Evolutionary conservation across 2,113 vertebrate genomes (phyloP), one percentile per base, ranked within the genome.

Genomic region (Caranx ignobilis): DNA sequence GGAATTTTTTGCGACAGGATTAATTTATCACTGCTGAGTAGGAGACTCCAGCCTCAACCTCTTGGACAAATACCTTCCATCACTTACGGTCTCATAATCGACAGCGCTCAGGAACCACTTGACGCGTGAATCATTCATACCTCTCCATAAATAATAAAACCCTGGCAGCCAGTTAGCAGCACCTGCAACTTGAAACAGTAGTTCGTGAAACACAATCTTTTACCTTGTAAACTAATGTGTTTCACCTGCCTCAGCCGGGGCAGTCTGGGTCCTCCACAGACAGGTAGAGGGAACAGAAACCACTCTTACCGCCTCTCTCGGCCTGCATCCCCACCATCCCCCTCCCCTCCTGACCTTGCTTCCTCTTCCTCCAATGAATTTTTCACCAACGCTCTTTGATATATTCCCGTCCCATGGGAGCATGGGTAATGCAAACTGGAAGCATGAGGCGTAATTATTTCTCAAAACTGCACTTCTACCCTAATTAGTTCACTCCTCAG

Each of bases 131-230:
- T 94, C 92, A 91, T 94, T 95, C 84, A 94, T 93, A 65, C 72
- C 8, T n/a, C 35, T 65, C 67, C 74, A 94, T 95, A 78, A 95
- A 95, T 94, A 94, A 94, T 95, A 86, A 83, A 95, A 77, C 18
- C 71, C 76, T 77, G 86, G 89, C 86, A 84, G 83, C 72, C 87
- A 50, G 86, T 86, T 79, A 82, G 89, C 88, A 71, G 85, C 89
- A 85, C 85, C 87, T 94, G 94, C 89, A 91, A 91, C 84, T 80
- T 83, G 92, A 92, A 92, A 89, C 93, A 87, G 86, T 76, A 79
- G 82, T 85, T 74, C 18, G 7, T 92, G 93, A 93, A 94, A 95
- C 89, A 82, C 85, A 87, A 94, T 91, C 90, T 90, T 86, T 85
- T 82, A 74, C 69, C 78, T 77, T 83, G 91, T 92, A 88, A 94